A percentile compares a stretch with the other conserved stretches of the same genome.
Conservation (phyloP, 2,113 vertebrate species). For the Microcebus tavaratra region DNA sequence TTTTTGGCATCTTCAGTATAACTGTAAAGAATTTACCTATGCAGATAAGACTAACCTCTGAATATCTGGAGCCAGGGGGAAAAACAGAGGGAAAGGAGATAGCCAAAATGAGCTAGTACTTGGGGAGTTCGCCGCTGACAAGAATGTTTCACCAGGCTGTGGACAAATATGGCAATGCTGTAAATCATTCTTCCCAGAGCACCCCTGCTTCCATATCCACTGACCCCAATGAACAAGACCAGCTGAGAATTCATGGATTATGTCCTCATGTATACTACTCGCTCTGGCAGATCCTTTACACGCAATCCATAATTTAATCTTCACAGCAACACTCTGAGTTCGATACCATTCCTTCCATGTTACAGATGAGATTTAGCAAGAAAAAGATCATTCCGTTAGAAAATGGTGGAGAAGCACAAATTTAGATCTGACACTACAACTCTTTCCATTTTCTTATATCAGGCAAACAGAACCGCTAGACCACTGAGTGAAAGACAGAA, state of each 20-base stretch:
- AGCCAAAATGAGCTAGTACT: background rate
- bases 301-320: background rate
- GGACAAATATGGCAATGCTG: background rate
- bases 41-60: background rate
- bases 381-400: background rate
- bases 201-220: background rate
- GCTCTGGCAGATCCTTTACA: background rate
- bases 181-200: background rate
- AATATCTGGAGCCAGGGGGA: background rate
- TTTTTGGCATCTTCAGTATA: background rate
- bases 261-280: background rate
- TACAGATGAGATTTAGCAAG: background rate
- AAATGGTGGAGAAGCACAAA: background rate
- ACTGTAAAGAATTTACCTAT: background rate
- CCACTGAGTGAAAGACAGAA: background rate
- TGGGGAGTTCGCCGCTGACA: background rate
- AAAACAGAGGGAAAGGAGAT: background rate
- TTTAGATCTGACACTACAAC: background rate
- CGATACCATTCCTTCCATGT: background rate
- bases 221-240: background rate
- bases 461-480: background rate
- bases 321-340: background rate
- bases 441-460: background rate
- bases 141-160: background rate
- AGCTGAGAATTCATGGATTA: background rate